These are phyloP conservation scores for Myrmophylax atrothorax DNA, from an alignment of 2,113 vertebrate genomes.

Conservation along the genomic window DNA sequence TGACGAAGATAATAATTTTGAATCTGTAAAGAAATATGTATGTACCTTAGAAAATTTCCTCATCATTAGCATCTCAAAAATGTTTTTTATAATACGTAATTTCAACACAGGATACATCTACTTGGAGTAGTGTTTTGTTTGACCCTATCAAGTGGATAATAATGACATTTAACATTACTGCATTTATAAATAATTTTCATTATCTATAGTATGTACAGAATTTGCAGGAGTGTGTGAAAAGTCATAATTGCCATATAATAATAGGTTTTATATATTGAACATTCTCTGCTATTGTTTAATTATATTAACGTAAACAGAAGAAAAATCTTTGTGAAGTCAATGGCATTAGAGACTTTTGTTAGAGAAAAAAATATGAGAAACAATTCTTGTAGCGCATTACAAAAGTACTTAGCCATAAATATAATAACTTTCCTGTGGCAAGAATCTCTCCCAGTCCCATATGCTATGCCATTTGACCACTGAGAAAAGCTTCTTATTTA, in stretches of 20 bases:
- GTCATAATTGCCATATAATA: background rate
- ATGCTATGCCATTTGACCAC: background rate
- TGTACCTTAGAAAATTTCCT: background rate
- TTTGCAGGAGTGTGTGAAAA: background rate
- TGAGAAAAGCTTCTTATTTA: slow-evolving; percentile 28
- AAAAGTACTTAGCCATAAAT: background rate
- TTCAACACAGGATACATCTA: background rate
- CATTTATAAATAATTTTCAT: background rate
- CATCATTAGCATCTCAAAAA: background rate
- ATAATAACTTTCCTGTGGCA: background rate
- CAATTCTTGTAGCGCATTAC: background rate
- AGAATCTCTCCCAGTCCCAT: background rate
- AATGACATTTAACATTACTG: background rate
- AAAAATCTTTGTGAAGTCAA: background rate
- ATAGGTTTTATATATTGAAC: background rate
- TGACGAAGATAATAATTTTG: background rate
- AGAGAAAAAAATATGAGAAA: background rate
- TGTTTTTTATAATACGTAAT: background rate
- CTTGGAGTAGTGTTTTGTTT: background rate
- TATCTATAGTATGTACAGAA: background rate
- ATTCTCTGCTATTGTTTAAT: background rate
- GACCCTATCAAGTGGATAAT: background rate
- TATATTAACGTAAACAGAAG: background rate
- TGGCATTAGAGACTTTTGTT: background rate
- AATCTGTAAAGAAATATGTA: background rate